Conservation (phyloP, 2,888 invertebrate species). For the Gymnosoma rotundatum region DNA sequence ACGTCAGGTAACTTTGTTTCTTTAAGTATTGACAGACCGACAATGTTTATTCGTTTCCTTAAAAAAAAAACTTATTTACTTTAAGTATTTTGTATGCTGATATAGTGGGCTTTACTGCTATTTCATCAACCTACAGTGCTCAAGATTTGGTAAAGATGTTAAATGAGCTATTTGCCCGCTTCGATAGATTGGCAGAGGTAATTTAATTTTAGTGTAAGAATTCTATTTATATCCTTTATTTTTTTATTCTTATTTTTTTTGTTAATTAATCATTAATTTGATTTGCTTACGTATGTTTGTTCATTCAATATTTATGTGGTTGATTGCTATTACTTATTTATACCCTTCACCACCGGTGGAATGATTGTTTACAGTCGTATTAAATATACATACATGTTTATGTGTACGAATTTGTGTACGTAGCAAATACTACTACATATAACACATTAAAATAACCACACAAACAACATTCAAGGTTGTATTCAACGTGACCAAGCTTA, state of each 20-base stretch:
- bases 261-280: background rate
- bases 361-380: background rate
- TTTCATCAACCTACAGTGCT: conserved; percentile 96
- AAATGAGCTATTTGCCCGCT: conserved; percentile 97
- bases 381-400: conserved; percentile 5
- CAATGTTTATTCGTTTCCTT: conserved; percentile 71
- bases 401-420: background rate
- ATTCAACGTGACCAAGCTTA: conserved; percentile 24
- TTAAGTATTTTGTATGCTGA: conserved; percentile 97
- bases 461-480: conserved; percentile 3
- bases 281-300: background rate
- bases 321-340: conserved; percentile 36
- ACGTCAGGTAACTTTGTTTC: conserved; percentile 89
- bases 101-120: conserved; percentile 98
- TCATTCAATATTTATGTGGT: conserved; percentile 50
- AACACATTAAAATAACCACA: background rate
- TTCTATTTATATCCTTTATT: conserved; percentile 1
- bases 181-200: conserved; percentile 94
- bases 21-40: too few relatives aligned
- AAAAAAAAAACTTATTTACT: background rate
- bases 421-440: background rate
- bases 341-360: too few relatives aligned
- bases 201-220: conserved; percentile 58
- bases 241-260: background rate
- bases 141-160: conserved; percentile 97